A percentile compares a stretch with the other conserved stretches of the same genome.
These are phyloP conservation scores for Pitta sordida DNA, from an alignment of 2,113 vertebrate genomes.

Conservation along the genomic window DNA sequence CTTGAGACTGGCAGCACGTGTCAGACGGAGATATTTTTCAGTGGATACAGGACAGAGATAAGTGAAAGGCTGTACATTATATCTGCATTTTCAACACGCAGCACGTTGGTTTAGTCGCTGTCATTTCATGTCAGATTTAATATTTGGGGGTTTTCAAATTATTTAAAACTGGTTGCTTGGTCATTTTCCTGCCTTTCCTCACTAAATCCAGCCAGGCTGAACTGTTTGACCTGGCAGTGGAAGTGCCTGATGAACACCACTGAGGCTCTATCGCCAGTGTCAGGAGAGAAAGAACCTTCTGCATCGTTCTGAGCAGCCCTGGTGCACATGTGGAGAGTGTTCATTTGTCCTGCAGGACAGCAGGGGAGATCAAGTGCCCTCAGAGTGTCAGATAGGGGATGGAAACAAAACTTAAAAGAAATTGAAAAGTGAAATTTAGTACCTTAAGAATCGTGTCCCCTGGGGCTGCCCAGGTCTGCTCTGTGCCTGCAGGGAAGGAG, in stretches of 20 bases:
- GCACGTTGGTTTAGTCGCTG: neutral
- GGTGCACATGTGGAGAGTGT: neutral
- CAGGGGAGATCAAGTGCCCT: neutral
- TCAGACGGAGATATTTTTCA: neutral
- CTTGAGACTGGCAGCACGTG: neutral
- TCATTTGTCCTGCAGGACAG: neutral
- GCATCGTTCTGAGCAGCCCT: neutral
- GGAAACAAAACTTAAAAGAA: neutral
- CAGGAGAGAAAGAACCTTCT: neutral
- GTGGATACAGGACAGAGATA: neutral
- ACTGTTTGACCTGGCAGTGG: neutral
- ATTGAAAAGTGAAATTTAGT: neutral
- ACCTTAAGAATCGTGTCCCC: neutral
- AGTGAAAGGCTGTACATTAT: neutral
- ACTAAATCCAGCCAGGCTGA: neutral
- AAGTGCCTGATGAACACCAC: neutral
- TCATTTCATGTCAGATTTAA: neutral
- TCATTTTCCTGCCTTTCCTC: neutral
- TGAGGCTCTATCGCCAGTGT: neutral
- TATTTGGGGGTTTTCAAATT: rapidly evolving
- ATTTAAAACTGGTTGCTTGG: neutral
- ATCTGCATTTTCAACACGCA: neutral
- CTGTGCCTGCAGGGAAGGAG: neutral
- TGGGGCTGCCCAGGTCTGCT: neutral
- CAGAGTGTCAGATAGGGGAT: neutral